These are phyloP conservation scores for Chironomus tentans DNA, from an alignment of 2,888 invertebrate species.

Conservation along the genomic window DNA sequence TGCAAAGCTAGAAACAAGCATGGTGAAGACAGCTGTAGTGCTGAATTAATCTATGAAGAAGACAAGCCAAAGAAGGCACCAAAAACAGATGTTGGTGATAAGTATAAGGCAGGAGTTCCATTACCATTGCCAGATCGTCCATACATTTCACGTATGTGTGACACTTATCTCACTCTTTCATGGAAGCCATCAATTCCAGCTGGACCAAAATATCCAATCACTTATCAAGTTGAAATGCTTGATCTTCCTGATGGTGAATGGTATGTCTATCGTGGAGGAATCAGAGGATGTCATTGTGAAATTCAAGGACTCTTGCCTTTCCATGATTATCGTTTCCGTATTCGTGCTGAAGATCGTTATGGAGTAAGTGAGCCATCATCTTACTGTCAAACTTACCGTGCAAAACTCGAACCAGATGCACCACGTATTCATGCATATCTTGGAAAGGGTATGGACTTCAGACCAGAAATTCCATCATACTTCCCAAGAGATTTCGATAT, in stretches of 20 bases:
- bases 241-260: slow-evolving; percentile 87
- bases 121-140: slow-evolving; percentile 84
- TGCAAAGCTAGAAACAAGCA: slow-evolving; percentile 76
- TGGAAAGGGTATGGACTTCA: slow-evolving; percentile 70
- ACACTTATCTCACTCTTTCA: slow-evolving; percentile 75
- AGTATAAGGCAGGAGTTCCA: slow-evolving; percentile 74
- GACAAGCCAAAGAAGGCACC: slow-evolving; percentile 59
- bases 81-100: slow-evolving; percentile 68
- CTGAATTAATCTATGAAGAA: slow-evolving; percentile 72
- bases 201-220: slow-evolving; percentile 79
- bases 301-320: slow-evolving; percentile 84
- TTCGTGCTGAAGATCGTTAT: slow-evolving; percentile 92
- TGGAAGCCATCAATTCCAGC: slow-evolving; percentile 92
- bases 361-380: slow-evolving; percentile 96
- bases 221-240: slow-evolving; percentile 89
- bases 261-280: slow-evolving; percentile 76
- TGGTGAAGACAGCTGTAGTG: slow-evolving; percentile 72
- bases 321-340: slow-evolving; percentile 89
- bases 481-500: slow-evolving; percentile 90
- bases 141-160: slow-evolving; percentile 86
- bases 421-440: slow-evolving; percentile 72
- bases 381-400: slow-evolving; percentile 70
- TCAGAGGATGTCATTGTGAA: slow-evolving; percentile 83
- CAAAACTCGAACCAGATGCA: slow-evolving; percentile 67
- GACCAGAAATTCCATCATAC: slow-evolving; percentile 75